Evolutionary conservation across 2,888 invertebrate genomes (phyloP).

Genomic region (Yponomeuta cagnagella): DNA sequence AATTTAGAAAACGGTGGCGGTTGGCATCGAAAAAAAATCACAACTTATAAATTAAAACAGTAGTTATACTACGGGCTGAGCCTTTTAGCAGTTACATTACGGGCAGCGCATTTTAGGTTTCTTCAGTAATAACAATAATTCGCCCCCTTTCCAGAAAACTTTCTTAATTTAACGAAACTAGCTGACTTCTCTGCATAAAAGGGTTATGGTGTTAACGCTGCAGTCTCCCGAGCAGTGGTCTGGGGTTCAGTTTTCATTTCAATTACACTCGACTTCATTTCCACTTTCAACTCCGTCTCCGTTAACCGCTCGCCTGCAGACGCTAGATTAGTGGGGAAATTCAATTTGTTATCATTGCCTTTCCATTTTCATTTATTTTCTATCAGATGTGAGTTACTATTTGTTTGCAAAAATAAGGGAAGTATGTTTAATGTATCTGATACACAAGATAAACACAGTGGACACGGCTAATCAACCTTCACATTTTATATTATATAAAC

Average conservation of each 20-base stretch:
- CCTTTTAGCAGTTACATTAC: too few relatives aligned
- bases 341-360: conserved; percentile 5
- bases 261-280: conserved; percentile 14
- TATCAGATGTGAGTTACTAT: background rate
- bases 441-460: too few relatives aligned
- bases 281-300: conserved; percentile 8
- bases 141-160: background rate
- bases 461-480: too few relatives aligned
- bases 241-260: conserved; percentile 10
- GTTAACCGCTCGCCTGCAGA: background rate
- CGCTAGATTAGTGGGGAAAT: conserved; percentile 8
- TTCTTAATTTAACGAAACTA: background rate
- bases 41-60: too few relatives aligned
- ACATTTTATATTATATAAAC: too few relatives aligned
- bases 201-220: background rate
- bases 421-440: too few relatives aligned
- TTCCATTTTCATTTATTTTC: conserved; percentile 6
- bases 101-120: too few relatives aligned
- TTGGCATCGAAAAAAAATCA: too few relatives aligned
- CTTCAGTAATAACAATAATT: background rate
- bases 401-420: too few relatives aligned
- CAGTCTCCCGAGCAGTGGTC: background rate
- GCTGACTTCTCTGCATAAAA: background rate
- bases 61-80: too few relatives aligned
- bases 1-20: too few relatives aligned